Evolutionary conservation across 2,113 vertebrate species (phyloP).

Genomic region (Cyprinodon variegatus): DNA sequence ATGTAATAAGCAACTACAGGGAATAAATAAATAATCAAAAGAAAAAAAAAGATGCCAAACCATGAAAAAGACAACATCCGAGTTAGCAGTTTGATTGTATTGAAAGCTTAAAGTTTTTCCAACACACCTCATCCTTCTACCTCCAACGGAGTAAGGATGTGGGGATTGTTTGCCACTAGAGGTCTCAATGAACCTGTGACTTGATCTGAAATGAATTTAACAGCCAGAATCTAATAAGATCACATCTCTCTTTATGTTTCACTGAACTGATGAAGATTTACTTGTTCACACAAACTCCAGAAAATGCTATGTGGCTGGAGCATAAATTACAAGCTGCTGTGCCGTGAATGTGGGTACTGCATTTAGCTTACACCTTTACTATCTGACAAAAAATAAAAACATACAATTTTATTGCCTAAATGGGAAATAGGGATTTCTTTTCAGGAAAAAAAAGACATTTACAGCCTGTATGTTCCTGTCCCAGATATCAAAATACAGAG

Average conservation of each 20-base stretch:
- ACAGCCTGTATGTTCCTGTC: not conserved
- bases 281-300: not conserved
- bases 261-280: not conserved
- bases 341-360: not conserved
- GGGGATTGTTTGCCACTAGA: slow-evolving; percentile 70
- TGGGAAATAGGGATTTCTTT: not conserved
- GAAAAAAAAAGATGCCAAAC: not conserved
- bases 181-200: slow-evolving; percentile 75
- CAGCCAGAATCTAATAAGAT: slow-evolving; percentile 31
- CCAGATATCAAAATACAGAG: not conserved
- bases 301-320: not conserved
- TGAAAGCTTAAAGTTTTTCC: not conserved
- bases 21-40: not conserved
- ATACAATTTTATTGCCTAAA: not conserved
- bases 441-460: not conserved
- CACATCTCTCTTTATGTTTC: slow-evolving; percentile 16
- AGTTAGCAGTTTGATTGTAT: not conserved
- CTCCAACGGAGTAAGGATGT: slow-evolving; percentile 19
- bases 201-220: slow-evolving; percentile 48
- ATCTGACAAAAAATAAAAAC: not conserved
- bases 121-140: not conserved
- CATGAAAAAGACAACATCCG: not conserved
- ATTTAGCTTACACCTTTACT: not conserved
- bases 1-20: not conserved
- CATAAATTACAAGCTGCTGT: not conserved